Evolutionary conservation across 2,888 invertebrate genomes (phyloP), one percentile per base, ranked within the genome.

Genomic region (Heliconius aoede): DNA sequence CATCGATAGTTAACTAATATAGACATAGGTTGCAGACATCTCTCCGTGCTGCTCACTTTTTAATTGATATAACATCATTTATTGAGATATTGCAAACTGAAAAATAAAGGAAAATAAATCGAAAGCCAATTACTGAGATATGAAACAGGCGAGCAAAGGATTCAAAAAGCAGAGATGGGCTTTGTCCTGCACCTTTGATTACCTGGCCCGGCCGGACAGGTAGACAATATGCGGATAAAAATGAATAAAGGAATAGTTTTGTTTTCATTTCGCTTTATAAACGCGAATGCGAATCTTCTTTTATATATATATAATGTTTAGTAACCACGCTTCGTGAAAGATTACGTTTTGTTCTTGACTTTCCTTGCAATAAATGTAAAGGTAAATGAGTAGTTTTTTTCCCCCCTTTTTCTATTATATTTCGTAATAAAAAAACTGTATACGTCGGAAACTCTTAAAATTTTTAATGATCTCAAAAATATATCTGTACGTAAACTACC

Each of bases 161-260:
- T 87, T 89, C 90, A 89, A 90, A 93, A 91, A 91, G 89, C 87
- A 81, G 87, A 88, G 88, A 89, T 88, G 85, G 89, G 87, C 91
- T 92, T 92, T 91, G 91, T 92, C 85, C 87, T 89, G 87, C 88
- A 90, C 91, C 91, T 93, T 93, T 94, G 93, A 94, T 93, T 94
- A 93, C 91, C 87, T 86, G 75, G 73, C 73, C 74, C 80, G 81
- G 78, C 81, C 85, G 85, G 84, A 83, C 84, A 83, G 83, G 83
- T 84, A 86, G 84, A 86, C 86, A 86, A 85, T 85, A 82, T 83
- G 80, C 80, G 81, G 82, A 84, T 81, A 83, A 83, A 83, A 87
- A 85, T 84, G 82, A 83, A 85, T 84, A 84, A 86, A 84, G 83
- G 81, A 83, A 84, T 83, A 84, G 84, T 84, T 84, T 83, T 85